Base-by-base conservation (phyloP, 2,888 invertebrate genomes). In the Spisula subtruncata region DNA sequence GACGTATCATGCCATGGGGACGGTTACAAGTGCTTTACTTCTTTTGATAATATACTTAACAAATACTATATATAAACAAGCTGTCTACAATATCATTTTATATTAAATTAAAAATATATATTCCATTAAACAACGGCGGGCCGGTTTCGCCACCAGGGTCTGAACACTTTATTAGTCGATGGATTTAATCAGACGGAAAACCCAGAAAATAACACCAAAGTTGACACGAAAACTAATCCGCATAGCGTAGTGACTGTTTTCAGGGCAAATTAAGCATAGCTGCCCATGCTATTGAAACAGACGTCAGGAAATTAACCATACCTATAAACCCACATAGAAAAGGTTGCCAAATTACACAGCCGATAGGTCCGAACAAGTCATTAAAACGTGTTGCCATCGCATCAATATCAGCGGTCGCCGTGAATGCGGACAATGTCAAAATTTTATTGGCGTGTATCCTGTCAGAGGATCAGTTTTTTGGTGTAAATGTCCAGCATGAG, bases 401-500 rank as follows among this genome's bases (percentile, higher is more conserved):
- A 71, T 71, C 71, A 71, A 10, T 71, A 71, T 10, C 25, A 25
- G 29, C 25, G 71, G 29, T 71, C 71, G 25, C 29, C n/a, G 71
- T 14, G 32, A 71, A 25, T 4, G 29, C 25, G 71, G 71, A 10
- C 71, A 71, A 2, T 71, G 71, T 71, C 71, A 29, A 10, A 71
- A 71, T 14, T 71, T 71, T 71, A 71, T 71, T 8, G 14, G 71
- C 29, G 71, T 71, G 71, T 71, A 25, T 71, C 25, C 71, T 71
- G 71, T 71, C 71, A 71, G 14, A 2, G 25, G 25, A 25, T 25
- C 8, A n/a, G n/a, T 71, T 71, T 66, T 71, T 71, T 71, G 71
- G 71, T 71, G 71, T 71, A 71, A 71, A 71, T 25, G 71, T 71
- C 71, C 71, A 71, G 71, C 29, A 6, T 71, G 25, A 20, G 14